phyloP scores from a whole-genome alignment of 2,113 vertebrate genomes.

The Eulemur macaco region DNA sequence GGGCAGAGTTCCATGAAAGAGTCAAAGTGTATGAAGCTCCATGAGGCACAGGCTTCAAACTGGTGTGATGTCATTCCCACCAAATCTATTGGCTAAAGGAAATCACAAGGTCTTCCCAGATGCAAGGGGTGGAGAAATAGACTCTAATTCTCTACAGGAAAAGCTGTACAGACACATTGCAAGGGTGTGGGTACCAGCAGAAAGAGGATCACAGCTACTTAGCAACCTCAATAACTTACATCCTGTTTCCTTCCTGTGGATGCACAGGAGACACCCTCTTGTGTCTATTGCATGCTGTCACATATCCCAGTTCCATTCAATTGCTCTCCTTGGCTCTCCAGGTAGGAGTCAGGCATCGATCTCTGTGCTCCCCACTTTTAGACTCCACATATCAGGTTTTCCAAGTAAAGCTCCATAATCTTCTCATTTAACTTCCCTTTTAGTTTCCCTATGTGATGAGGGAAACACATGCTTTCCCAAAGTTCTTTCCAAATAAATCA shows the following conservation, averaged over 20 bases:
- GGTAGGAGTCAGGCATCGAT: too few species aligned
- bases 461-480: not conserved
- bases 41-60: not conserved
- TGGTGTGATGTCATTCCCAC: too few species aligned
- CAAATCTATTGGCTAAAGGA: not conserved
- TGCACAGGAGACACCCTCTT: not conserved
- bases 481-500: not conserved
- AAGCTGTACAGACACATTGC: not conserved
- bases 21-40: not conserved
- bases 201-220: not conserved
- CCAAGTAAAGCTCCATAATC: not conserved
- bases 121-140: not conserved
- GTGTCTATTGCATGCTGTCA: rapidly evolving
- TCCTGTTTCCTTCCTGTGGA: not conserved
- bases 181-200: not conserved
- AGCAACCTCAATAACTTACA: not conserved
- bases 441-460: rapidly evolving
- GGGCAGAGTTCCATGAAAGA: not conserved
- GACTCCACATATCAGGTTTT: not conserved
- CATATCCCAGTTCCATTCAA: not conserved
- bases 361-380: not conserved
- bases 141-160: not conserved
- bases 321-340: not conserved
- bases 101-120: not conserved
- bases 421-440: not conserved